Conservation (phyloP, 53 echinoderm and acorn worm genomes). For the Holothuria leucospilota region DNA sequence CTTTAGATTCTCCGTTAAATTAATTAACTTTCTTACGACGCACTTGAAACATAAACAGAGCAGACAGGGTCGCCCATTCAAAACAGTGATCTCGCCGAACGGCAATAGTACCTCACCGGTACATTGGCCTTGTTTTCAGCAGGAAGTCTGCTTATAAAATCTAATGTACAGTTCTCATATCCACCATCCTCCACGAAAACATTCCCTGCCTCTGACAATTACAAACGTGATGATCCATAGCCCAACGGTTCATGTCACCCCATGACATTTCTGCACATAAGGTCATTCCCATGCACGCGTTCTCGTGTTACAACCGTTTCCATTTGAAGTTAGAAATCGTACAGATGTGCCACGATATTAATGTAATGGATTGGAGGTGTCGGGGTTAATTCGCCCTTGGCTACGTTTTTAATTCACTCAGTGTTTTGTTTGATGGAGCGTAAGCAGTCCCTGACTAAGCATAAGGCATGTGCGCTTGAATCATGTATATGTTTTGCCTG, state of each 20-base stretch:
- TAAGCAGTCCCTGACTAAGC: not conserved
- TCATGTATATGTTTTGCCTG: too few relatives aligned
- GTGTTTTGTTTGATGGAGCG: not conserved
- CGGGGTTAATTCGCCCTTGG: constrained; percentile 38
- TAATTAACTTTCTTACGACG: constrained; percentile 44
- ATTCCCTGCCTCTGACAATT: constrained; percentile 43
- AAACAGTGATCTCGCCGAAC: too few relatives aligned
- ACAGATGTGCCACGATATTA: constrained; percentile 46
- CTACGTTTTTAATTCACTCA: constrained; percentile 24
- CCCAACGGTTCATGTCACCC: constrained; percentile 31
- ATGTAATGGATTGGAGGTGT: constrained; percentile 45
- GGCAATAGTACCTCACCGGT: too few relatives aligned
- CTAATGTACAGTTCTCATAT: not conserved
- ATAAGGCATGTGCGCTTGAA: not conserved
- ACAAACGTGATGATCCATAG: constrained; percentile 45
- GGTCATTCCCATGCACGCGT: constrained; percentile 45
- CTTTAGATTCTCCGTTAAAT: constrained; percentile 29
- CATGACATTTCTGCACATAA: constrained; percentile 45
- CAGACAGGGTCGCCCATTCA: constrained; percentile 3
- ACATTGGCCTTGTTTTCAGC: constrained; percentile 24
- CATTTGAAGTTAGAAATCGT: not conserved
- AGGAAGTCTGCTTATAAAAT: constrained; percentile 16
- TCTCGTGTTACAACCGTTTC: constrained; percentile 24
- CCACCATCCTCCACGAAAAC: constrained; percentile 13
- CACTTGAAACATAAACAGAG: constrained; percentile 45